These are phyloP conservation scores for Redunca redunca DNA, from an alignment of 2,113 vertebrate species.

Conservation along the genomic window DNA sequence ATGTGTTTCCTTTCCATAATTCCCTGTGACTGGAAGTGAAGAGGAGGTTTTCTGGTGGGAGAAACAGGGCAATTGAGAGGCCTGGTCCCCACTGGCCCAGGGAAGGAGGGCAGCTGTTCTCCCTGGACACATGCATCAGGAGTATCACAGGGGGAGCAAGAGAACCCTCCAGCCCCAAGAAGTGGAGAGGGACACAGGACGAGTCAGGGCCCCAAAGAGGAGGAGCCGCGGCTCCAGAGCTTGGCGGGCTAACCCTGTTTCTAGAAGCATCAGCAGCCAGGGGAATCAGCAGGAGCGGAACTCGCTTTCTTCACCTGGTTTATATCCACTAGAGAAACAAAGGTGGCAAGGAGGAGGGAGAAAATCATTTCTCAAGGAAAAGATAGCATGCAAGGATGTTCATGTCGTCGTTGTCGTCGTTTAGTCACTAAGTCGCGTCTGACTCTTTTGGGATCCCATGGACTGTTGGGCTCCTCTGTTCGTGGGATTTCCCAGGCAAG, in stretches of 20 bases:
- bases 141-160: background rate
- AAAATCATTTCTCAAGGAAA: background rate
- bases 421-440: background rate
- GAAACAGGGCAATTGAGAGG: constrained; percentile 59
- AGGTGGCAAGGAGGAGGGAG: background rate
- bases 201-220: background rate
- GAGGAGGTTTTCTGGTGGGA: constrained; percentile 68
- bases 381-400: too few relatives aligned
- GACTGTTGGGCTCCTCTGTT: background rate
- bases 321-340: background rate
- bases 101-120: background rate
- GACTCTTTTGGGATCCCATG: background rate
- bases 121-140: background rate
- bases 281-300: background rate
- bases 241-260: rapidly evolving
- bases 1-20: constrained; percentile 72
- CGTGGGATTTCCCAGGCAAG: background rate
- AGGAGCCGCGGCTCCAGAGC: background rate
- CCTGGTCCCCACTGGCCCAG: background rate
- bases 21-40: constrained; percentile 60
- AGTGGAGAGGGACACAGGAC: rapidly evolving
- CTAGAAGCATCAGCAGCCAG: background rate
- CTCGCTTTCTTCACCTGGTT: too few relatives aligned
- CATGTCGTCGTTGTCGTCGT: rapidly evolving
- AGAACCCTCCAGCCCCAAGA: background rate